Conservation (phyloP, 2,888 invertebrate genomes). For the Sericinus montela region DNA sequence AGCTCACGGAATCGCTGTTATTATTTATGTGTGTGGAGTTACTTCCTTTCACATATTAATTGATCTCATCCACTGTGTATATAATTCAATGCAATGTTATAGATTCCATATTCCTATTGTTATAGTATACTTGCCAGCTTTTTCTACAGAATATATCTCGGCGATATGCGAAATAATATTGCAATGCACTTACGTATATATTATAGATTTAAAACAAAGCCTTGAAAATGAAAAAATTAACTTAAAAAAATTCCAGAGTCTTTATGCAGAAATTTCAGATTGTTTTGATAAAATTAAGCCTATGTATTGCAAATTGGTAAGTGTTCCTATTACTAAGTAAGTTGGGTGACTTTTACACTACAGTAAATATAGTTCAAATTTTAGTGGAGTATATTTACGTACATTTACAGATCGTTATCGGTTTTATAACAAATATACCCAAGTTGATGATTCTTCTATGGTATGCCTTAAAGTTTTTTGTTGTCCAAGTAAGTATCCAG, state of each 20-base stretch:
- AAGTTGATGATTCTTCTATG: neutral
- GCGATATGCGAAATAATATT: neutral
- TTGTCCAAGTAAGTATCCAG: neutral
- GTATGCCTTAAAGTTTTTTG: neutral
- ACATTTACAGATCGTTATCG: neutral
- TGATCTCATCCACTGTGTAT: neutral
- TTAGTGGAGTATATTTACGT: no score
- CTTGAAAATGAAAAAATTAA: neutral
- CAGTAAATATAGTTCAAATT: no score
- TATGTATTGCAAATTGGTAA: neutral
- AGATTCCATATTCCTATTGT: neutral
- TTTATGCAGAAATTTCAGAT: neutral
- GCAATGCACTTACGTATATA: neutral
- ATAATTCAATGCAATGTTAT: neutral
- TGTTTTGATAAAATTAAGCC: neutral
- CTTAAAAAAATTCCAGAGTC: neutral
- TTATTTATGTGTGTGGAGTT: neutral
- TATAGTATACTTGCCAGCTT: neutral
- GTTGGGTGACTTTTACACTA: no score
- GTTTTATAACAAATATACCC: neutral
- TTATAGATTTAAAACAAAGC: neutral
- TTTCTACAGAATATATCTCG: neutral
- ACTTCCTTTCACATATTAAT: neutral
- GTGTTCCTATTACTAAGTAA: neutral
- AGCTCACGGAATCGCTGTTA: neutral